Evolutionary conservation across 2,113 vertebrate species (phyloP).

Genomic region (Bothrops jararaca): DNA sequence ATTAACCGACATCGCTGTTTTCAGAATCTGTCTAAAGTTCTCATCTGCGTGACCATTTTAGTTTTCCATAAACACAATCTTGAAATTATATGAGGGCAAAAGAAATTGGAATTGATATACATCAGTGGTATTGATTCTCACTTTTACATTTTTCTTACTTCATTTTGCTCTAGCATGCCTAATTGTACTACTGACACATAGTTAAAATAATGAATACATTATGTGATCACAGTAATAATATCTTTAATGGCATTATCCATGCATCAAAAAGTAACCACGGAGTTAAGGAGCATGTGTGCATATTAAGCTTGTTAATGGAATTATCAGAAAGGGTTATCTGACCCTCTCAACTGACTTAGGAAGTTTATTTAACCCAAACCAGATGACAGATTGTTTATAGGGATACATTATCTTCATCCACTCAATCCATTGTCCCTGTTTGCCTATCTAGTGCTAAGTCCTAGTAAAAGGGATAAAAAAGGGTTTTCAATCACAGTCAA

Average conservation of each 20-base stretch:
- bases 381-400: neutral
- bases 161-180: neutral
- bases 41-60: neutral
- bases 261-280: neutral
- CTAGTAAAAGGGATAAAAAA: neutral
- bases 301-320: neutral
- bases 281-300: neutral
- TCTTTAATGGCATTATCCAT: neutral
- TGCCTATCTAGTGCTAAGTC: neutral
- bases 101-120: neutral
- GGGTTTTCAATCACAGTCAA: neutral
- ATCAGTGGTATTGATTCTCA: neutral
- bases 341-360: neutral
- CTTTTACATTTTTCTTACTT: neutral
- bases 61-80: neutral
- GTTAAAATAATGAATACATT: neutral
- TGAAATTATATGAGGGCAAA: neutral
- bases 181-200: neutral
- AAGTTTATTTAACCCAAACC: neutral
- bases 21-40: neutral
- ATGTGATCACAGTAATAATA: neutral
- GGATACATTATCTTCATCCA: neutral
- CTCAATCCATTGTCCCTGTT: neutral
- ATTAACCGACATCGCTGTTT: neutral
- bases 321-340: neutral